A percentile compares a stretch with the other conserved stretches of the same genome.
phyloP scores from a whole-genome alignment of 2,888 invertebrate genomes.

The Teinopalpus imperialis region DNA sequence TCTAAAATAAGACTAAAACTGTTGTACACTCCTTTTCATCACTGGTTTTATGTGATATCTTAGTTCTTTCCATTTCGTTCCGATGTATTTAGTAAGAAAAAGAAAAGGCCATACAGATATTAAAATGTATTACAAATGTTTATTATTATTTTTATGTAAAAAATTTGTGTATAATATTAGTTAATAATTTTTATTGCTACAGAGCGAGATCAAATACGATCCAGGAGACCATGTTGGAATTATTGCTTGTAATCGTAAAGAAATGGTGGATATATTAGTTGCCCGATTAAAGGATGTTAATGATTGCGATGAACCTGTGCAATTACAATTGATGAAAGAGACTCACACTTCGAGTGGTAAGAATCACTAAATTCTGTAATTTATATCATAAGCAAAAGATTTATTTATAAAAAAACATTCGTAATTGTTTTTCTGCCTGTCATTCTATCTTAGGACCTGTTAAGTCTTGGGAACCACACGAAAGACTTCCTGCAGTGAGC shows the following conservation, averaged over 20 bases:
- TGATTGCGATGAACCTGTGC: conserved; percentile 86
- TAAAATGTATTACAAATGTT: too few relatives aligned
- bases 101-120: too few relatives aligned
- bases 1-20: too few relatives aligned
- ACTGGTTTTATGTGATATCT: too few relatives aligned
- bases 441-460: conserved; percentile 92
- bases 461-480: conserved; percentile 93
- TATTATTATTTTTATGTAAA: too few relatives aligned
- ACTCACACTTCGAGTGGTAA: conserved; percentile 93
- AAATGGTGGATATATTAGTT: conserved; percentile 90
- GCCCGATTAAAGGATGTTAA: conserved; percentile 85
- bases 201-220: conserved; percentile 85
- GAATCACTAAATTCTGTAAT: conserved; percentile 25
- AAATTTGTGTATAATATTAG: too few relatives aligned
- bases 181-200: too few relatives aligned
- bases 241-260: conserved; percentile 90
- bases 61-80: too few relatives aligned
- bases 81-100: too few relatives aligned
- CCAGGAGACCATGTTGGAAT: conserved; percentile 98
- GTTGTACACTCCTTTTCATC: too few relatives aligned
- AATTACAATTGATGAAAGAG: conserved; percentile 92
- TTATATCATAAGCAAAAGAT: background rate
- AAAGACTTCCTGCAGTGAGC: conserved; percentile 89
- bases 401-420: background rate
- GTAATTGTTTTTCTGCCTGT: too few relatives aligned